Base-by-base conservation (phyloP, 2,113 vertebrate genomes). In the Cyprinodon tularosa region DNA sequence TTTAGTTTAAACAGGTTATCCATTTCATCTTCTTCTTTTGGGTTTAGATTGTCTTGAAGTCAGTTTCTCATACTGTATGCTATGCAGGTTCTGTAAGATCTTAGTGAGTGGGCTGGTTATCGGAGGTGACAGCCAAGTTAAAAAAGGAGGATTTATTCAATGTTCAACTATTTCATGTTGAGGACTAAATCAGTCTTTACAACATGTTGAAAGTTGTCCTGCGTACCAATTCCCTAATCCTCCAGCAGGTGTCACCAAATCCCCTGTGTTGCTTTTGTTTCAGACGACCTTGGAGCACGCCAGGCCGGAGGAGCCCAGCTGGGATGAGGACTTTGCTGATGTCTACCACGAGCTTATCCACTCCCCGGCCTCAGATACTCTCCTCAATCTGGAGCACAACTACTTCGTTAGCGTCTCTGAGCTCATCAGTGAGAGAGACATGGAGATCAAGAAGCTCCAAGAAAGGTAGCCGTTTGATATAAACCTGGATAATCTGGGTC, bases 321-420 rank as follows among this genome's bases (percentile, higher is more conserved):
- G 98, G 97, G 97, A 99, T 75, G 98, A 99, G 92, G 98, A 99
- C 84, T 99, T 99, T 92, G 98, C 97, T 0, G 95, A 96, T 62
- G 97, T 99, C 63, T 99, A 99, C 90, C 98, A 98, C 60, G 97
- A 98, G 73, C 90, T 99, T n/a, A 99, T 99, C 85, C 98, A 99
- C 88, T 99, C 98, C 42, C 96, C 98, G 0, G 97, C 97, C 82
- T 99, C 98, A 11, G 98, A 99, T 81, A 98, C 97, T 0, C 95
- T 99, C 0, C 93, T 99, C 45, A 99, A 99, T 91, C 91, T 99
- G 90, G 98, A 99, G 83, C 96, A 99, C 92, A 99, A 97, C 91
- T 99, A 99, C 87, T 99, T 97, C 80, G 97, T 99, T 73, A 98
- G 97, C 80, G 96, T 99, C 85, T 99, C 98, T 0, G 98, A 99